phyloP scores from a whole-genome alignment of 2,797 vertebrate genomes.

The Sebastes wilsoni region DNA sequence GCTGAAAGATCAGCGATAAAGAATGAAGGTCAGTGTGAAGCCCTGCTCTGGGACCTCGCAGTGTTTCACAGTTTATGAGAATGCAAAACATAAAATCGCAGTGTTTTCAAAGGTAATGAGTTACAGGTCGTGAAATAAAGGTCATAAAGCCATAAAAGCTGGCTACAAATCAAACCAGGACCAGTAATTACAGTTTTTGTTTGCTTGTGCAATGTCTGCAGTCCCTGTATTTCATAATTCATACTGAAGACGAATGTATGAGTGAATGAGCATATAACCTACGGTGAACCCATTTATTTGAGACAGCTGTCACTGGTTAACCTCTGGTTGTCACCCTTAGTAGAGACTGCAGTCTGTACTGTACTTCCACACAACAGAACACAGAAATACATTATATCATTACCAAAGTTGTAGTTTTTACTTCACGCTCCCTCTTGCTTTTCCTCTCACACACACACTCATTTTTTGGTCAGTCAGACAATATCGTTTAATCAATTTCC shows the following conservation, averaged over 20 bases:
- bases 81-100: slow-evolving; percentile 32
- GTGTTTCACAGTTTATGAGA: slow-evolving; percentile 21
- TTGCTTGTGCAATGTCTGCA: neutral
- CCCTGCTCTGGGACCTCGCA: neutral
- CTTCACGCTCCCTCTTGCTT: neutral
- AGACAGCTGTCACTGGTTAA: slow-evolving; percentile 12
- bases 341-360: neutral
- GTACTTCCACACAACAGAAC: neutral
- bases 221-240: neutral
- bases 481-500: neutral
- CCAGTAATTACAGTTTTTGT: neutral
- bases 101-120: slow-evolving; percentile 52
- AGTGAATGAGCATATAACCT: neutral
- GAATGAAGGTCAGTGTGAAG: slow-evolving; percentile 31
- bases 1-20: slow-evolving; percentile 11
- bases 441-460: neutral
- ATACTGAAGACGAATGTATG: neutral
- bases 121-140: slow-evolving; percentile 44
- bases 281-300: neutral
- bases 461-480: neutral
- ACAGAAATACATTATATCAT: neutral
- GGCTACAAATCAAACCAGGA: slow-evolving; percentile 9
- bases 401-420: neutral
- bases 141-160: slow-evolving; percentile 43
- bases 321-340: neutral